Evolutionary conservation across 1,140 invertebrate species (phyloP).

Genomic region (Dendrolimus punctatus): DNA sequence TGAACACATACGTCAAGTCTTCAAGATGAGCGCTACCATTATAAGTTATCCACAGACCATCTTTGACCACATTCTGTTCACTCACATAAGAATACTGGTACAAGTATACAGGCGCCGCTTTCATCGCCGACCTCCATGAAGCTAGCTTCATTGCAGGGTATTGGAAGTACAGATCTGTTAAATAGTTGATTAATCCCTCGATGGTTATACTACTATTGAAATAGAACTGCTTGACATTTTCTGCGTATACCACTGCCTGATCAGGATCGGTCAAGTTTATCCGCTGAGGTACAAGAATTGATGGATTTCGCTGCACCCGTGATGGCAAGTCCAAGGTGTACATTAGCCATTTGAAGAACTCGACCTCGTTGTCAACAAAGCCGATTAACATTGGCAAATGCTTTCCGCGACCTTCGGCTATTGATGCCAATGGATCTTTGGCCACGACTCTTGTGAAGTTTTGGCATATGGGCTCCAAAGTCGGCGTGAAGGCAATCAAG

Average conservation of each 20-base stretch:
- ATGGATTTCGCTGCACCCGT: conserved; percentile 20
- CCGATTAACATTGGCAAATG: conserved; percentile 41
- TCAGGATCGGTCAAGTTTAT: neutral
- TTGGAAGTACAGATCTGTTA: conserved; percentile 6
- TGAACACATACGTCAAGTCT: conserved; percentile 12
- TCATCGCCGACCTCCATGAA: conserved; percentile 1
- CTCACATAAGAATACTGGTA: conserved; percentile 14
- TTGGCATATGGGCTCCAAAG: conserved; percentile 29
- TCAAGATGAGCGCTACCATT: conserved; percentile 8
- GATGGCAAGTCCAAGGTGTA: conserved; percentile 30
- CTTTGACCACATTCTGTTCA: conserved; percentile 5
- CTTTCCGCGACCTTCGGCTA: conserved; percentile 30
- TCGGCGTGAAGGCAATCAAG: conserved; percentile 32
- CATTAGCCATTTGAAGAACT: conserved; percentile 32
- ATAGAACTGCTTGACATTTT: conserved; percentile 5
- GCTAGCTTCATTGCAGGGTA: conserved; percentile 12
- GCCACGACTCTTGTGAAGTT: conserved; percentile 35
- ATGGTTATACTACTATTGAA: conserved; percentile 5
- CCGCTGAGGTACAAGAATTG: neutral
- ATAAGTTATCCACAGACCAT: conserved; percentile 3
- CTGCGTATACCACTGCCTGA: neutral
- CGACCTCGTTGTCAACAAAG: conserved; percentile 35
- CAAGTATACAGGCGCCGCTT: conserved; percentile 10
- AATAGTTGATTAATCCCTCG: neutral
- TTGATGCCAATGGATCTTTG: conserved; percentile 34